Percentiles rank a stretch among this genome's conserved stretches.
These are phyloP conservation scores for Psilopogon haemacephalus DNA, from an alignment of 2,113 vertebrate genomes.

Conservation along the genomic window DNA sequence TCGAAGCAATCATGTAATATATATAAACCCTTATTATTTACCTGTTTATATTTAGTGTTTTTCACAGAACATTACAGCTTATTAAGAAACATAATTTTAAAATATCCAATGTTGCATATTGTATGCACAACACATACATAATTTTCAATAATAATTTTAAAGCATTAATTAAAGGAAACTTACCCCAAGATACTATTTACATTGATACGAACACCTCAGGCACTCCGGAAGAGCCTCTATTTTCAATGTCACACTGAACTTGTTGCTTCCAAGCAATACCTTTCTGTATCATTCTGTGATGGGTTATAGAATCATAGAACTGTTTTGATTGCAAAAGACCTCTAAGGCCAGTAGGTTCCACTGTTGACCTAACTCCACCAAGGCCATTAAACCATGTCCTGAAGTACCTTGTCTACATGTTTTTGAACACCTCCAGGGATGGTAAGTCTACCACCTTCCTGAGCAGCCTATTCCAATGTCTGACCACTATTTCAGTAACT, in stretches of 20 bases:
- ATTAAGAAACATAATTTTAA: neutral
- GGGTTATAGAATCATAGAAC: neutral
- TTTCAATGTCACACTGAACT: neutral
- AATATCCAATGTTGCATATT: neutral
- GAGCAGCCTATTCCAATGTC: too few species aligned
- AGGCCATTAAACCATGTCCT: too few species aligned
- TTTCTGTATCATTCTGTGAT: neutral
- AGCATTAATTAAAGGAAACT: neutral
- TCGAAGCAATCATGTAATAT: neutral
- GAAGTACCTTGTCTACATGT: too few species aligned
- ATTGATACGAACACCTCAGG: neutral
- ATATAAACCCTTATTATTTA: neutral
- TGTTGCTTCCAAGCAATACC: neutral
- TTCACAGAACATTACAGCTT: neutral
- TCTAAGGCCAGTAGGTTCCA: too few species aligned
- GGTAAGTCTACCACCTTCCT: too few species aligned
- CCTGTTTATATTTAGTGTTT: neutral
- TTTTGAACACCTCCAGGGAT: too few species aligned
- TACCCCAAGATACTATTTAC: neutral
- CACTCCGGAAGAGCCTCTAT: neutral
- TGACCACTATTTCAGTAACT: too few species aligned
- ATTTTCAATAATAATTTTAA: neutral
- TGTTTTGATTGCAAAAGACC: too few species aligned
- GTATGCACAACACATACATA: accelerated
- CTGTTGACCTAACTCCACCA: too few species aligned